Evolutionary conservation across 1,140 invertebrate species (phyloP).

Genomic region (Halictus rubicundus): DNA sequence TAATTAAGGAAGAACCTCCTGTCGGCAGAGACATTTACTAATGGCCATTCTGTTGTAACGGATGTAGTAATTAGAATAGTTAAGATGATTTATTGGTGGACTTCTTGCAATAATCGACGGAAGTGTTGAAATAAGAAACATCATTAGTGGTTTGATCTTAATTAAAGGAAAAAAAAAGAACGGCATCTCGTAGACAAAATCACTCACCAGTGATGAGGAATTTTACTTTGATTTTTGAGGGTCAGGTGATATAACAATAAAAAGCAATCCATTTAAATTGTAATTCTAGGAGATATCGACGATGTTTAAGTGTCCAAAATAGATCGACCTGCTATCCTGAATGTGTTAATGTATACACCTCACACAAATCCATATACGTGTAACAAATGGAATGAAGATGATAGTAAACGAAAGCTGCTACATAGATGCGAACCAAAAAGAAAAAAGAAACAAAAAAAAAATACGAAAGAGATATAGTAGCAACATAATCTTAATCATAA

Average conservation of each 20-base stretch:
- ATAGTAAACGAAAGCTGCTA: not conserved
- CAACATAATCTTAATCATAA: constrained; percentile 28
- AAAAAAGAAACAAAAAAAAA: not conserved
- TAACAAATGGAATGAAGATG: not conserved
- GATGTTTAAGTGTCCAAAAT: not conserved
- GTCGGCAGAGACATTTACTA: not conserved
- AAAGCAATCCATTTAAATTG: no score
- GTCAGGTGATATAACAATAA: not conserved
- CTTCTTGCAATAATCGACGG: not conserved
- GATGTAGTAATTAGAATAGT: not conserved
- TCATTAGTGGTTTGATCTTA: no score
- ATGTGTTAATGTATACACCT: not conserved
- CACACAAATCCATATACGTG: not conserved
- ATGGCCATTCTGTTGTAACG: not conserved
- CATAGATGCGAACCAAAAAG: not conserved
- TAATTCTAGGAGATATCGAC: no score
- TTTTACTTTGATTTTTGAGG: no score
- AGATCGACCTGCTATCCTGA: not conserved
- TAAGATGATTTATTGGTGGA: not conserved
- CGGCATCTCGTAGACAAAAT: not conserved
- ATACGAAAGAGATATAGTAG: not conserved
- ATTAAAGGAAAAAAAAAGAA: not conserved
- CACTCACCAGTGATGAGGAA: not conserved
- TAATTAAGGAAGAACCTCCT: not conserved
- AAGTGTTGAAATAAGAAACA: not conserved